These are phyloP conservation scores for Lapara coniferarum DNA, from an alignment of 2,888 invertebrate species.

Conservation along the genomic window DNA sequence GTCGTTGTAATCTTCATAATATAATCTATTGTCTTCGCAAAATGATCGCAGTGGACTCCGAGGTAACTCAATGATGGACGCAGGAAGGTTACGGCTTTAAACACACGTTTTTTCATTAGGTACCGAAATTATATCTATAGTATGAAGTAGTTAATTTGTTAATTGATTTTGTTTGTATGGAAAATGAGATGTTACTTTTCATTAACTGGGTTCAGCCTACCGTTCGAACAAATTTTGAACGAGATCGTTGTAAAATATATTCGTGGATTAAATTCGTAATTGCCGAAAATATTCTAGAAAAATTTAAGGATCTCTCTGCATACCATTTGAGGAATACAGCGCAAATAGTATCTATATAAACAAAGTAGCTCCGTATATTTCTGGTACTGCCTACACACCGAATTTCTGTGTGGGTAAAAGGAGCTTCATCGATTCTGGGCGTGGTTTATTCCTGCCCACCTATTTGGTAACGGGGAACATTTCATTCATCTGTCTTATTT, in stretches of 20 bases:
- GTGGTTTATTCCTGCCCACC: background rate
- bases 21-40: constrained; percentile 16
- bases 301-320: too few species aligned
- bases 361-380: too few species aligned
- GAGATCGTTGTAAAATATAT: too few species aligned
- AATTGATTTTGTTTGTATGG: too few species aligned
- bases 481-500: background rate
- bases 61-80: constrained; percentile 15
- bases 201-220: too few species aligned
- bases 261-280: too few species aligned
- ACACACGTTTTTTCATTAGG: background rate
- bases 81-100: background rate
- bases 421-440: constrained; percentile 9
- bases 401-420: background rate
- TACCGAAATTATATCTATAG: background rate
- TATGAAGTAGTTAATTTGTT: background rate
- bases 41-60: constrained; percentile 3
- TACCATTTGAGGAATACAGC: too few species aligned
- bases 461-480: background rate
- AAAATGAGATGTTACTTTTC: too few species aligned
- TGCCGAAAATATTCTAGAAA: too few species aligned
- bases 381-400: too few species aligned
- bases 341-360: too few species aligned
- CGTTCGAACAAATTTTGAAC: too few species aligned
- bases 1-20: constrained; percentile 17